Percentiles rank a stretch among this genome's conserved stretches.
These are phyloP conservation scores for Venustaconcha ellipsiformis DNA, from an alignment of 1,140 invertebrate species.

Conservation along the genomic window DNA sequence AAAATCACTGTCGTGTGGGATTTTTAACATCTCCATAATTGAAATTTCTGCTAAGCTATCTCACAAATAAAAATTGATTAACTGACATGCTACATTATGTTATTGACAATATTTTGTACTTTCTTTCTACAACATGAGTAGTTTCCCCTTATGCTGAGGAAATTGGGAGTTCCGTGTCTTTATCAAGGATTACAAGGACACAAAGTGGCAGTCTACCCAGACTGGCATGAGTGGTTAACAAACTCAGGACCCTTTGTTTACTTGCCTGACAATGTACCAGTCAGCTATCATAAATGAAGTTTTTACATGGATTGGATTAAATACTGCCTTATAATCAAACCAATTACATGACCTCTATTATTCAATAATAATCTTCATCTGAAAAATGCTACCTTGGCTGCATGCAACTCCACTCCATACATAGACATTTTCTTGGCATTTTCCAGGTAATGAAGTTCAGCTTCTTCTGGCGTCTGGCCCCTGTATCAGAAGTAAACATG, in stretches of 20 bases:
- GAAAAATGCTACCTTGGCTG: conserved; percentile 78
- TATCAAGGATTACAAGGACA: neutral
- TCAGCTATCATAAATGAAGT: neutral
- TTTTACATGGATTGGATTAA: neutral
- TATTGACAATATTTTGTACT: too few relatives aligned
- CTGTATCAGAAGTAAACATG: conserved; percentile 70
- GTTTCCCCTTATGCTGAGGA: too few relatives aligned
- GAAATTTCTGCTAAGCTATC: too few relatives aligned
- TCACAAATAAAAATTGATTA: too few relatives aligned
- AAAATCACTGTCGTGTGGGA: too few relatives aligned
- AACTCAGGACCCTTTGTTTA: neutral
- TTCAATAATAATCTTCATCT: neutral
- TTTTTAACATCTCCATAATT: too few relatives aligned
- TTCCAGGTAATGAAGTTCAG: conserved; percentile 95
- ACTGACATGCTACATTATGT: too few relatives aligned
- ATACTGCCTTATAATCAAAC: neutral
- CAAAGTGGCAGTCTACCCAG: too few relatives aligned
- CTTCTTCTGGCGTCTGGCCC: conserved; percentile 95
- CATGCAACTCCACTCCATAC: conserved; percentile 97
- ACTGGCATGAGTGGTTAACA: too few relatives aligned
- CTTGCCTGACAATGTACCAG: neutral
- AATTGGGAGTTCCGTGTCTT: too few relatives aligned
- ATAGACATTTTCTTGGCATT: conserved; percentile 98
- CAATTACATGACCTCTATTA: neutral
- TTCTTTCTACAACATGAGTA: neutral